phyloP scores from a whole-genome alignment of 2,888 invertebrate genomes.

The Nemurella pictetii region DNA sequence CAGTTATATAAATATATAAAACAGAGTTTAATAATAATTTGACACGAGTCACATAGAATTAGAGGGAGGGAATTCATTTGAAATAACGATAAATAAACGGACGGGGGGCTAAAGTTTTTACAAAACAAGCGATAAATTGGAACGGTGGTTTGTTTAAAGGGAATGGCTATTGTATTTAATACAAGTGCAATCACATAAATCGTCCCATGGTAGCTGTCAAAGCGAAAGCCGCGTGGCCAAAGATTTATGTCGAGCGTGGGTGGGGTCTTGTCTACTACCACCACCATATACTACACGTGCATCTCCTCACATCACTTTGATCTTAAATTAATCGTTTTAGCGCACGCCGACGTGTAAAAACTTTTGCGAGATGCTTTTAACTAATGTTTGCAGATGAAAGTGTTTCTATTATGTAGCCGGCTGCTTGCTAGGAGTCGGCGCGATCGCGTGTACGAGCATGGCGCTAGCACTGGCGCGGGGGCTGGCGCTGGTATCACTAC shows the following conservation, averaged over 20 bases:
- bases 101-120: not conserved
- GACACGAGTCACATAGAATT: not conserved
- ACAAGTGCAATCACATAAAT: not conserved
- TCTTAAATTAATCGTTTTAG: not conserved
- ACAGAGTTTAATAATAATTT: not conserved
- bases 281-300: not conserved
- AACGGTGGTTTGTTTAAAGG: not conserved
- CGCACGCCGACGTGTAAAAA: not conserved
- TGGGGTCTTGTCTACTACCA: not conserved
- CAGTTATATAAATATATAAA: not conserved
- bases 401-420: not conserved
- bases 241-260: not conserved
- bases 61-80: not conserved
- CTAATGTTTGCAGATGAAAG: conserved; percentile 14
- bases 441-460: not conserved
- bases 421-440: not conserved
- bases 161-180: not conserved
- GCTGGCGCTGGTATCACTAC: too few species aligned
- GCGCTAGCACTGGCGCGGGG: too few species aligned
- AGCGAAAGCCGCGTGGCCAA: not conserved
- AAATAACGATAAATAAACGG: not conserved
- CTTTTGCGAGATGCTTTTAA: conserved; percentile 3
- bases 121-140: not conserved
- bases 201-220: not conserved
- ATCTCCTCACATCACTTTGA: not conserved